A percentile compares a stretch with the other conserved stretches of the same genome.
These are phyloP conservation scores for Heteromormyrus szaboi DNA, from an alignment of 2,797 vertebrate genomes.

Conservation along the genomic window DNA sequence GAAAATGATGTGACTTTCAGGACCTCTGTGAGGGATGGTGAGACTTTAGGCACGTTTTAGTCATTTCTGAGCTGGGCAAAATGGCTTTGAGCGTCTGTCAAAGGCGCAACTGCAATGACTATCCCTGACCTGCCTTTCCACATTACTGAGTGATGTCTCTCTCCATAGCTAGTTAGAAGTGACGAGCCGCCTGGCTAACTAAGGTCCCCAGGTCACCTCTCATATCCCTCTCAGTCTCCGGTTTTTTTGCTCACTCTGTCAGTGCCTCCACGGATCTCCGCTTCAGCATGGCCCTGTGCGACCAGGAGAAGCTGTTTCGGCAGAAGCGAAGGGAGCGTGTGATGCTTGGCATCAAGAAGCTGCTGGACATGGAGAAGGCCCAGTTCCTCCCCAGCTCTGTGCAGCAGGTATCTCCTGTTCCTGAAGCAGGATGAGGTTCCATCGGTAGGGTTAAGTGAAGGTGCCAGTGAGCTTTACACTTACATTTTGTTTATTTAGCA, in stretches of 20 bases:
- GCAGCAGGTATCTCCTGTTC: conserved; percentile 60
- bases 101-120: neutral
- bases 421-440: neutral
- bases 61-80: neutral
- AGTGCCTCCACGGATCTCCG: conserved; percentile 85
- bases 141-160: neutral
- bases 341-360: conserved; percentile 79
- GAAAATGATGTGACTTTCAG: neutral
- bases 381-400: conserved; percentile 64
- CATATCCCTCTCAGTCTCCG: neutral
- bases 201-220: neutral
- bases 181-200: neutral
- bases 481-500: neutral
- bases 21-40: neutral
- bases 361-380: conserved; percentile 74
- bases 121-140: neutral
- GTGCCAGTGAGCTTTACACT: neutral
- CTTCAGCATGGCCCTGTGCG: conserved; percentile 87
- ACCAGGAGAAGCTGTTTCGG: conserved; percentile 83
- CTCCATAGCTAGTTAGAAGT: neutral
- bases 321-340: conserved; percentile 75
- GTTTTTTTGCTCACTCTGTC: neutral
- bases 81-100: neutral
- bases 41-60: neutral
- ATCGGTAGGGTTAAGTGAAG: neutral